Base-by-base conservation (phyloP, 2,113 vertebrate species). In the Trogon surrucura region DNA sequence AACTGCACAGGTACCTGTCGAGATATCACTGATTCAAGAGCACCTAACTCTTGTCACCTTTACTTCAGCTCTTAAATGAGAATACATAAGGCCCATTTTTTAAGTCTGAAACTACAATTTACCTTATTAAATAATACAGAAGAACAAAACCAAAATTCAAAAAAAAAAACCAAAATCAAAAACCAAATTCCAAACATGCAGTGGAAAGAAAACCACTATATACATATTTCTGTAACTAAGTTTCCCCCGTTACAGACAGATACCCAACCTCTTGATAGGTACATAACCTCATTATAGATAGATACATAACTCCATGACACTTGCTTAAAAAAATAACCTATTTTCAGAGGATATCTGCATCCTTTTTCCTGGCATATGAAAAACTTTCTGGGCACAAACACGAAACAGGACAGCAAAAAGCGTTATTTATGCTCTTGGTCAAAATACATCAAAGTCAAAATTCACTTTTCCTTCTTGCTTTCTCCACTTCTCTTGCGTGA, bases 281-380 rank as follows among this genome's bases (percentile, higher is more conserved):
- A 29, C 4, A 0, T 9, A 51, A 62, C 6, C 41, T 41, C 41
- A 41, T 41, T 41, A 41, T 41, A 41, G 5, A 20, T 41, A 47
- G 56, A 57, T 3, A 29, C 4, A 0, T 10, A 51, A 62, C 5
- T 25, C 36, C 5, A 12, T 6, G 3, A 41, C 13, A 62, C 4
- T 44, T 34, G 17, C 14, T 69, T 44, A 10, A 25, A 81, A 73
- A 21, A 53, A 9, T 3, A 25, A 41, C 21, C 50, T n/a, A 19
- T 13, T 77, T 54, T 16, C 57, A 72, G 29, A 22, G 16, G 12
- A 2, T 47, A 66, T 13, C 62, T 71, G 18, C 34, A 75, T 38
- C 29, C 11, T 26, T 54, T 67, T 36, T 60, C 29, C 54, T 34
- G 26, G 17, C 25, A 34, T 3, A 54, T 29, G 12, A 47, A 64